Evolutionary conservation across 2,888 invertebrate species (phyloP).

Genomic region (Saturnia pavonia): DNA sequence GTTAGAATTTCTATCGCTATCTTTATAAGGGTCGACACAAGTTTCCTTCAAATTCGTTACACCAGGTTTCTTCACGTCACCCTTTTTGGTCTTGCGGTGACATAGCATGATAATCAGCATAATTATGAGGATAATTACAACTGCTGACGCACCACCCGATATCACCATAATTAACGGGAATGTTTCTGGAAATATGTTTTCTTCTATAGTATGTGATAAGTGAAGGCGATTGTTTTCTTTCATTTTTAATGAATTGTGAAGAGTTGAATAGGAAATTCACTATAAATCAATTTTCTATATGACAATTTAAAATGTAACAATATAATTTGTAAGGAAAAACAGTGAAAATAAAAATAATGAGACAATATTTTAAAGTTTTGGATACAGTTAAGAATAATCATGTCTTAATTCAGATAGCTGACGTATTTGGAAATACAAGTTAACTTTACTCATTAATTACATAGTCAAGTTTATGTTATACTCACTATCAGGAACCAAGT

Average conservation of each 20-base stretch:
- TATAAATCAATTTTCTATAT: not conserved
- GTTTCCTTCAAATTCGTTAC: constrained; percentile 65
- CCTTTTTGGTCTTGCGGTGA: constrained; percentile 81
- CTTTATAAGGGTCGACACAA: constrained; percentile 78
- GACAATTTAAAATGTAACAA: not conserved
- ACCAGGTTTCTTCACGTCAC: constrained; percentile 82
- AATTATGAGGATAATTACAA: constrained; percentile 89
- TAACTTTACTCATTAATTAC: not conserved
- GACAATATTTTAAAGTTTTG: no score
- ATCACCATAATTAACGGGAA: constrained; percentile 90
- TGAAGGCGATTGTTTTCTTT: not conserved
- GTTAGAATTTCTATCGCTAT: constrained; percentile 93
- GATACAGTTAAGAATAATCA: not conserved
- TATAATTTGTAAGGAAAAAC: no score
- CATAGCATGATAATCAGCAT: constrained; percentile 90
- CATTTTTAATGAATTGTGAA: not conserved
- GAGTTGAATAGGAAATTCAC: no score
- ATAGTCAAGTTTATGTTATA: constrained; percentile 35
- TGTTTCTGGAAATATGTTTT: constrained; percentile 80
- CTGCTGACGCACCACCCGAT: constrained; percentile 87
- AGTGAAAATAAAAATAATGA: no score
- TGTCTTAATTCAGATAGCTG: not conserved
- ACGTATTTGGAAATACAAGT: not conserved
- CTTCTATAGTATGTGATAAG: not conserved
- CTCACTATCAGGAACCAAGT: constrained; percentile 94